These are phyloP conservation scores for Watsonalla cultraria DNA, from an alignment of 2,888 invertebrate genomes.

Conservation along the genomic window DNA sequence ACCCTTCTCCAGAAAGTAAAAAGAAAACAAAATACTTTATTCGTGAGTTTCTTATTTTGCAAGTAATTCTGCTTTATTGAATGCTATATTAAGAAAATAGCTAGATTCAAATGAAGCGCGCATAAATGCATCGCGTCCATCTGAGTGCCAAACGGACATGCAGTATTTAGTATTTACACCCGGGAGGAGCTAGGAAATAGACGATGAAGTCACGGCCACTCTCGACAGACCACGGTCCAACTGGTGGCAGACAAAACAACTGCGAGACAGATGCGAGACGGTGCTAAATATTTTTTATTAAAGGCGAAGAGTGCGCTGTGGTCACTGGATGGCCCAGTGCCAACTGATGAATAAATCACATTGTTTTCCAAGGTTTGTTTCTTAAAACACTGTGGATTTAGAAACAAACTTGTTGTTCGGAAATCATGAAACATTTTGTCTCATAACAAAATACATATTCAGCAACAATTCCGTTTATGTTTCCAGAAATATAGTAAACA, in stretches of 20 bases:
- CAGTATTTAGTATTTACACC: neutral
- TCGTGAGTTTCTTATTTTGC: too few species aligned
- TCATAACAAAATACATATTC: neutral
- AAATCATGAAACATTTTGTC: neutral
- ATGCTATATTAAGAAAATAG: too few species aligned
- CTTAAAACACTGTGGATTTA: constrained; percentile 2
- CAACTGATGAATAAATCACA: constrained; percentile 31
- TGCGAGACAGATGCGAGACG: constrained; percentile 41
- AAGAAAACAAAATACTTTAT: too few species aligned
- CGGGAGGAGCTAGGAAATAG: neutral
- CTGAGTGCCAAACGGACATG: too few species aligned
- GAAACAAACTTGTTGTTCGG: neutral
- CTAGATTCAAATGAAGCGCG: too few species aligned
- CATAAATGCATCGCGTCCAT: too few species aligned
- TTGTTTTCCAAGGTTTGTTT: constrained; percentile 19
- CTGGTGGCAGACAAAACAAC: constrained; percentile 18
- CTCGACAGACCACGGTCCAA: constrained; percentile 3
- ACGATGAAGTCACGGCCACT: constrained; percentile 10
- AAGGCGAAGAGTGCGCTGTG: constrained; percentile 35
- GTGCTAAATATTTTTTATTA: constrained; percentile 28
- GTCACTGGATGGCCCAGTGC: constrained; percentile 35
- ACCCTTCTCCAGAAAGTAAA: too few species aligned
- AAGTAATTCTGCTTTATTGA: too few species aligned
- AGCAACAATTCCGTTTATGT: too few species aligned
- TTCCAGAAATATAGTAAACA: too few species aligned